A percentile compares a stretch with the other conserved stretches of the same genome.
Evolutionary conservation across 2,113 vertebrate genomes (phyloP).

Genomic region (Arothron firmamentum): DNA sequence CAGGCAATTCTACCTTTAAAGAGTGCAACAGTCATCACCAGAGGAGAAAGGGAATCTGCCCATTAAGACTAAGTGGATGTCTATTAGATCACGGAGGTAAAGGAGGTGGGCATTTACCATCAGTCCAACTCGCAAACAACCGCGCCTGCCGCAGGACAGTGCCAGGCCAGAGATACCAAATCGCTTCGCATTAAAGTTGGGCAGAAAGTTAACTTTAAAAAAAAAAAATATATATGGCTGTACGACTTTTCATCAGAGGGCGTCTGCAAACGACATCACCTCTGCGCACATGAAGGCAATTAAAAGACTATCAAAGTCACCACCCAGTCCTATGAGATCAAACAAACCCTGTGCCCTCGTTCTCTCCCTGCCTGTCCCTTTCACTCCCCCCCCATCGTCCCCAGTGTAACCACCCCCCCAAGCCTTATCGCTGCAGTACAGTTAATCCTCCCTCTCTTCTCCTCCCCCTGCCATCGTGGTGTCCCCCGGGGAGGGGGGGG

Average conservation of each 20-base stretch:
- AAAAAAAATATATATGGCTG: no score
- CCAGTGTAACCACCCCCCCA: constrained; percentile 73
- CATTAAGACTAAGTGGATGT: constrained; percentile 75
- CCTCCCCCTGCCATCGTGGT: constrained; percentile 54
- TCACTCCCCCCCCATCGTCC: constrained; percentile 24
- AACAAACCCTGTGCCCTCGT: constrained; percentile 57
- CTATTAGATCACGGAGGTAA: constrained; percentile 76
- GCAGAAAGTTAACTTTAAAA: neutral
- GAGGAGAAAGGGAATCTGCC: constrained; percentile 71
- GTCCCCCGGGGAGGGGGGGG: constrained; percentile 60
- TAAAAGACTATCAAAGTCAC: constrained; percentile 71
- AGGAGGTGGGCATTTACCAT: constrained; percentile 75
- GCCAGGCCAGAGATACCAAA: constrained; percentile 21
- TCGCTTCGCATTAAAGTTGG: constrained; percentile 32
- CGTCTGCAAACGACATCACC: constrained; percentile 35
- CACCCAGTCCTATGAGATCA: constrained; percentile 67
- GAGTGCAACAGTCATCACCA: constrained; percentile 68
- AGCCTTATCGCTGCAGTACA: constrained; percentile 84
- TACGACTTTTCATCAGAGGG: constrained; percentile 12
- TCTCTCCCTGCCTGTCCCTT: constrained; percentile 44
- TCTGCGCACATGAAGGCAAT: constrained; percentile 54
- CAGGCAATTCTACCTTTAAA: constrained; percentile 70
- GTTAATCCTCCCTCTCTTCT: constrained; percentile 82
- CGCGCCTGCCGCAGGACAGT: constrained; percentile 39
- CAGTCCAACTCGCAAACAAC: constrained; percentile 58